phyloP scores from a whole-genome alignment of 2,113 vertebrate genomes.

The Paralichthys olivaceus region DNA sequence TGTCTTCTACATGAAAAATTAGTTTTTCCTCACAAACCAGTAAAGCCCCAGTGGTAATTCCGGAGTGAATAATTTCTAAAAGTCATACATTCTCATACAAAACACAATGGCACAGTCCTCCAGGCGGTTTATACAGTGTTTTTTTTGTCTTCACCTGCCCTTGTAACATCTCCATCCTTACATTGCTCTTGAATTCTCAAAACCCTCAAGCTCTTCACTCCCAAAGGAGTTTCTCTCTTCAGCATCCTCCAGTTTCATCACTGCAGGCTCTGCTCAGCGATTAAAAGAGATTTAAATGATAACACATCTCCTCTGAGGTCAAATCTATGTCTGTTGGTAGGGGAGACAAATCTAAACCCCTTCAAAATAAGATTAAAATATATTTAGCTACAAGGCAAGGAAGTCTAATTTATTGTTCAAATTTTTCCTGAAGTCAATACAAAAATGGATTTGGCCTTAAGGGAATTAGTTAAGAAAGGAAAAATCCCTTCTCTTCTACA shows the following conservation, averaged over 20 bases:
- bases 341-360: background rate
- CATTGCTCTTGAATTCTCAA: conserved; percentile 14
- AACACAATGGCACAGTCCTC: background rate
- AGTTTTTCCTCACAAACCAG: background rate
- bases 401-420: background rate
- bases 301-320: conserved; percentile 10
- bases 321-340: background rate
- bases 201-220: conserved; percentile 37
- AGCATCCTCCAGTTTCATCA: conserved; percentile 12
- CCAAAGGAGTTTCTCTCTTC: conserved; percentile 16
- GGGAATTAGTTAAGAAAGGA: background rate
- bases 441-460: background rate
- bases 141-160: background rate
- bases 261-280: conserved; percentile 30
- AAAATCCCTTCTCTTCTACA: background rate
- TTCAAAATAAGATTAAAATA: background rate
- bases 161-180: conserved; percentile 7
- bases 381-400: conserved; percentile 2
- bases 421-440: background rate
- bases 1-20: conserved; percentile 2
- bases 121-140: background rate
- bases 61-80: background rate
- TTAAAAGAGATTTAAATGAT: conserved; percentile 26
- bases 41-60: background rate
- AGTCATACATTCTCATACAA: background rate